Base-by-base conservation (phyloP, 2,888 invertebrate species). In the Lomographa bimaculata region DNA sequence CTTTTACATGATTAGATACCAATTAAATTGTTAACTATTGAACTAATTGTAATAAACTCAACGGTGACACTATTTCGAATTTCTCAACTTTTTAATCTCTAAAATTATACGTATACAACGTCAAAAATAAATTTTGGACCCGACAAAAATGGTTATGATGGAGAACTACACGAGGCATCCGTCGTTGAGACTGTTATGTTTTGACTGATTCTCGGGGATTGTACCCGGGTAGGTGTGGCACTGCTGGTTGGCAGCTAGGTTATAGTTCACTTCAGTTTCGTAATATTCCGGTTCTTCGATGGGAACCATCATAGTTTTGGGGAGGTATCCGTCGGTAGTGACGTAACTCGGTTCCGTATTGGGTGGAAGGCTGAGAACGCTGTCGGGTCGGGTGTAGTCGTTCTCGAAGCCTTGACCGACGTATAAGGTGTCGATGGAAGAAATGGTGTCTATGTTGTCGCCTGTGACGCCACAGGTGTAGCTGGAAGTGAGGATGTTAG, bases 81-180 rank as follows among this genome's bases (percentile, higher is more conserved):
- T 74, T 64, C 54, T 67, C 64, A 64, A 67, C 65, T 43, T 46
- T 53, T 48, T 41, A 65, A 70, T 74, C 64, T 65, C 78, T 79
- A 78, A 77, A 74, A 74, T 64, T 75, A 79, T 73, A 82, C 81
- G 82, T 83, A 82, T 81, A 84, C 80, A 71, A 43, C 74, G 70
- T 76, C 76, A 66, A 73, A 76, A 79, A 73, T 62, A 68, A 64
- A 71, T 66, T 77, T 86, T 85, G 85, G 85, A 85, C 84, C 83
- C 84, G 72, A 75, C 71, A 60, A 63, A 63, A 62, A 58, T 60
- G 52, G 47, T 63, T 59, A 52, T 48, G 47, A 49, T 46, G 20
- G 16, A 12, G 2, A 14, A 55, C 84, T 90, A 92, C 64, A 92
- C 92, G 79, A 92, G 91, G 70, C 92, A 92, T 46, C 92, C 91